Evolutionary conservation across 2,888 invertebrate species (phyloP), one percentile per base, ranked within the genome.

Genomic region (Oscheius sp.): DNA sequence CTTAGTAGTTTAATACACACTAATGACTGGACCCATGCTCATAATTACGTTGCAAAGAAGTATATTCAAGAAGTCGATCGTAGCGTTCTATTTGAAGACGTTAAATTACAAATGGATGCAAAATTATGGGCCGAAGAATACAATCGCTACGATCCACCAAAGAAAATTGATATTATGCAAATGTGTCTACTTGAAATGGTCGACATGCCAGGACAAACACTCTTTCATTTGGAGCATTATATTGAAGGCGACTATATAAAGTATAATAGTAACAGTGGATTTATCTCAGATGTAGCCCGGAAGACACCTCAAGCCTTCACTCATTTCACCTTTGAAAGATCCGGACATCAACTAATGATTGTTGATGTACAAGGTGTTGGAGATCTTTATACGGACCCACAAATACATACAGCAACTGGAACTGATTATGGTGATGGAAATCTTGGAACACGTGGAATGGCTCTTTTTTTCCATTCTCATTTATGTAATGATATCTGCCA

Each of bases 111-210:
- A 85, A 89, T 90, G 89, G 89, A 90, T 83, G 89, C 90, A 30
- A 90, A 90, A 79, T 84, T 90, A 47, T 90, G 90, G 90, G 89
- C 89, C 9, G 89, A 90, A 80, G 90, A 90, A 78, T 90, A 87
- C 86, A 89, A 89, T 80, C 81, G 90, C 47, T 89, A 89, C 77
- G 89, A 89, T 79, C 90, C 90, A 44, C 90, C 90, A 6, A 90
- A 90, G 80, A 89, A 90, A 85, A 89, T 90, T 70, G 90, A 90
- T 83, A 89, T 90, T 65, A 88, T 89, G 74, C 89, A 90, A 84
- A 89, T 90, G 89, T 88, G 87, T 68, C 86, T 90, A 22, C 79
- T 90, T 56, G 89, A 90, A 82, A 88, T 90, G 77, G 80, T 77
- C 4, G 86, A 89, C 59, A 81, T 88, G 22, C 84, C 86, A 4